Evolutionary conservation across 2,888 invertebrate genomes (phyloP).

Genomic region (Celastrina argiolus): DNA sequence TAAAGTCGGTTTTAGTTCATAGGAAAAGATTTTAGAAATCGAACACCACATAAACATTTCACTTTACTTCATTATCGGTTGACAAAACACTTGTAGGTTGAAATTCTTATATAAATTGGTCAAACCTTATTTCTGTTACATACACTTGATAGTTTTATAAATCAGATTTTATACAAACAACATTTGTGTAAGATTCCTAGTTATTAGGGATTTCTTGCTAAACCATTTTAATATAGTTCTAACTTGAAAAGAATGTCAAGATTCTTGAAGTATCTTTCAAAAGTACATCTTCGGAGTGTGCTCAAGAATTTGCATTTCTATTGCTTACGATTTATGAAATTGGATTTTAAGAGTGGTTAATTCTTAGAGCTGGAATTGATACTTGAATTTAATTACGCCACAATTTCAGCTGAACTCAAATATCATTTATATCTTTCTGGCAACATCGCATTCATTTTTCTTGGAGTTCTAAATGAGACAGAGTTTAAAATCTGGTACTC

Average conservation of each 20-base stretch:
- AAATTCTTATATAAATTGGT: too few species aligned
- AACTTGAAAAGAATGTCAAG: not conserved
- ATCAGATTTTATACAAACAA: too few species aligned
- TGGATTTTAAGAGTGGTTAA: not conserved
- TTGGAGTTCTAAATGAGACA: not conserved
- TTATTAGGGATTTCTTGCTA: not conserved
- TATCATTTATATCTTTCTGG: not conserved
- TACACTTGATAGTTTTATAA: too few species aligned
- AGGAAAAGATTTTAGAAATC: too few species aligned
- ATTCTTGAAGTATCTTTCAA: not conserved
- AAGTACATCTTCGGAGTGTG: not conserved
- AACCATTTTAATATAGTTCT: not conserved
- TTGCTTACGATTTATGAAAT: conserved; percentile 2
- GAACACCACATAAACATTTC: too few species aligned
- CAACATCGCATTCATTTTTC: not conserved
- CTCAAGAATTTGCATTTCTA: not conserved
- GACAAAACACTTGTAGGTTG: too few species aligned
- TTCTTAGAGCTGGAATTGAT: not conserved
- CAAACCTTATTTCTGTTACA: too few species aligned
- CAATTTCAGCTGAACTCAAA: not conserved
- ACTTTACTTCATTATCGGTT: too few species aligned
- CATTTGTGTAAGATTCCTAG: too few species aligned
- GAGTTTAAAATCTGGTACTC: too few species aligned
- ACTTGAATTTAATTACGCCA: not conserved
- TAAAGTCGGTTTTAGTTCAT: too few species aligned